A percentile compares a stretch with the other conserved stretches of the same genome.
Evolutionary conservation across 2,888 invertebrate species (phyloP).

Genomic region (Ashinkailepas kermadecensis): DNA sequence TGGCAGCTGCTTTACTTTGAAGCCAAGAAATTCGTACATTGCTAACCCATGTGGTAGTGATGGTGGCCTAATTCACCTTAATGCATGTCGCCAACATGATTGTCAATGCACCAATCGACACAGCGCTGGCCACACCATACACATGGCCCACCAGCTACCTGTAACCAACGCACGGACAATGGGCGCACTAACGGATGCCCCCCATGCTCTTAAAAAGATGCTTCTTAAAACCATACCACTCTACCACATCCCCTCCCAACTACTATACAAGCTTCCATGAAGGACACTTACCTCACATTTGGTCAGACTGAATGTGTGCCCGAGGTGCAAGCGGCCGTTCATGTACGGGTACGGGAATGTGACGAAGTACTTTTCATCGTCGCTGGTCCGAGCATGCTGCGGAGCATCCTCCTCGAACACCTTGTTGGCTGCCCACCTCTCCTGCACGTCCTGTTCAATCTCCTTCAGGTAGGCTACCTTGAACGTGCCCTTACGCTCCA

Average conservation of each 20-base stretch:
- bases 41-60: no score
- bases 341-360: conserved; percentile 99
- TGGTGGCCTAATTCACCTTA: no score
- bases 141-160: no score
- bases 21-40: no score
- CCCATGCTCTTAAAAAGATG: no score
- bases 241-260: no score
- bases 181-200: no score
- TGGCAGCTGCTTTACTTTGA: background rate
- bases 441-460: conserved; percentile 78
- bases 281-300: conserved; percentile 77
- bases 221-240: no score
- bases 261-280: background rate
- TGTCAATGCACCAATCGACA: no score
- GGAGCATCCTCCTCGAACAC: conserved; percentile 79
- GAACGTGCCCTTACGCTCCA: conserved; percentile 83
- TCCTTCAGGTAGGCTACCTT: conserved; percentile 87
- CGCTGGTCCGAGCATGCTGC: conserved; percentile 45
- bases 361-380: conserved; percentile 75
- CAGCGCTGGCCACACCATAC: no score
- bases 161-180: no score
- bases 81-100: no score
- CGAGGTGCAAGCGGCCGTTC: conserved; percentile 96
- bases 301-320: conserved; percentile 92
- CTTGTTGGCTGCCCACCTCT: conserved; percentile 72